phyloP scores from a whole-genome alignment of 2,113 vertebrate species.

The Phalacrocorax aristotelis region DNA sequence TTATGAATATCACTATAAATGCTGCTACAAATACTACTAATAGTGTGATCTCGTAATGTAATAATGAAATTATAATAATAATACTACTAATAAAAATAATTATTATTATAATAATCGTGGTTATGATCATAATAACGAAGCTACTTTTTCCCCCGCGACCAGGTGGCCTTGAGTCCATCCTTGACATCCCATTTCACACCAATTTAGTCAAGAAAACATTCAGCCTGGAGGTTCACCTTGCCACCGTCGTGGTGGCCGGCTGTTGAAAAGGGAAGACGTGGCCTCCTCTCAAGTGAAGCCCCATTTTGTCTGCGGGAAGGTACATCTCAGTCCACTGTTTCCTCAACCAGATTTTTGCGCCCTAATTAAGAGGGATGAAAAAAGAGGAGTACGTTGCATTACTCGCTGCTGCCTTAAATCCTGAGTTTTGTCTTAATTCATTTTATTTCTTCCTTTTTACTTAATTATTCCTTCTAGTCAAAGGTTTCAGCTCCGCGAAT shows the following conservation, averaged over 20 bases:
- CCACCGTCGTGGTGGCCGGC: constrained; percentile 81
- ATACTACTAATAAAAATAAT: neutral
- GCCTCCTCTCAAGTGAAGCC: constrained; percentile 89
- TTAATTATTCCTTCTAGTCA: neutral
- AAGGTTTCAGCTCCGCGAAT: neutral
- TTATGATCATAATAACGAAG: neutral
- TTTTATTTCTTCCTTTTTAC: neutral
- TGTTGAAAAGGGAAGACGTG: constrained; percentile 84
- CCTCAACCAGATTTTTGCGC: constrained; percentile 51
- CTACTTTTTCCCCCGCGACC: too few relatives aligned
- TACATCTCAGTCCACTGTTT: constrained; percentile 64
- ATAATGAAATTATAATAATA: neutral
- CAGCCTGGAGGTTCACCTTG: constrained; percentile 71
- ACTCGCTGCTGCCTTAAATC: neutral
- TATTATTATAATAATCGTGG: neutral
- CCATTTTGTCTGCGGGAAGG: constrained; percentile 86
- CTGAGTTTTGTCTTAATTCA: neutral
- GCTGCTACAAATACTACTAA: neutral
- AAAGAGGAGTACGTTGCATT: neutral
- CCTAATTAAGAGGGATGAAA: constrained; percentile 62
- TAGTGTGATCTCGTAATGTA: neutral
- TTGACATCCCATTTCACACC: too few relatives aligned
- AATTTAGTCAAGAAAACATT: too few relatives aligned
- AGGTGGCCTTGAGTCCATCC: too few relatives aligned
- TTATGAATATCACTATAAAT: too few relatives aligned